Evolutionary conservation across 2,113 vertebrate genomes (phyloP).

Genomic region (Poeciliopsis retropinna): DNA sequence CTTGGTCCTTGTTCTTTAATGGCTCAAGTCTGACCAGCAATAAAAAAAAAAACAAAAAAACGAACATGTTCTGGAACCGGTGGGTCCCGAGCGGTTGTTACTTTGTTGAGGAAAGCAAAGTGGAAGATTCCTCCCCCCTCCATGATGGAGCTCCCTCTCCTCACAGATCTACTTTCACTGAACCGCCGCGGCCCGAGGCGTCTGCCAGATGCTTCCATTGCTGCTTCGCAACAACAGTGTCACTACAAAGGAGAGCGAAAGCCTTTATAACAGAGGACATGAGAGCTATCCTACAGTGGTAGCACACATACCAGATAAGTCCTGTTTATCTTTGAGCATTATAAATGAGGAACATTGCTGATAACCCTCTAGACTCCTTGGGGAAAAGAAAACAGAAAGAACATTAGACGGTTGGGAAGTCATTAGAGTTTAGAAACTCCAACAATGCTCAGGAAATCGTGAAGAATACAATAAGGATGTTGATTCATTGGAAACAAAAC

Average conservation of each 20-base stretch:
- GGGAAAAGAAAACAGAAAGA: background rate
- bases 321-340: constrained; percentile 51
- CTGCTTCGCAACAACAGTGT: constrained; percentile 37
- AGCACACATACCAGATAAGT: constrained; percentile 39
- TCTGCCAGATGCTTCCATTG: constrained; percentile 52
- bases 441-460: too few species aligned
- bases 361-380: constrained; percentile 15
- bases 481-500: background rate
- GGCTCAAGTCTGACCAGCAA: background rate
- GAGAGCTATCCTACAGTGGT: constrained; percentile 40
- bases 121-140: constrained; percentile 39
- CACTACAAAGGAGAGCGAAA: constrained; percentile 54
- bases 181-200: constrained; percentile 41
- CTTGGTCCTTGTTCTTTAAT: background rate
- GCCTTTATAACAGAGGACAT: constrained; percentile 40
- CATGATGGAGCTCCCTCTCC: constrained; percentile 38
- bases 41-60: constrained; percentile 5
- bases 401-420: background rate
- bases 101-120: constrained; percentile 50
- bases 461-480: too few species aligned
- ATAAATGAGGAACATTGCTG: constrained; percentile 35
- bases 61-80: constrained; percentile 3
- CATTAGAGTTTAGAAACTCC: too few species aligned
- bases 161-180: constrained; percentile 64
- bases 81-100: constrained; percentile 16